A percentile compares a stretch with the other conserved stretches of the same genome.
Evolutionary conservation across 2,113 vertebrate genomes (phyloP).

Genomic region (Campylomormyrus tamandua): DNA sequence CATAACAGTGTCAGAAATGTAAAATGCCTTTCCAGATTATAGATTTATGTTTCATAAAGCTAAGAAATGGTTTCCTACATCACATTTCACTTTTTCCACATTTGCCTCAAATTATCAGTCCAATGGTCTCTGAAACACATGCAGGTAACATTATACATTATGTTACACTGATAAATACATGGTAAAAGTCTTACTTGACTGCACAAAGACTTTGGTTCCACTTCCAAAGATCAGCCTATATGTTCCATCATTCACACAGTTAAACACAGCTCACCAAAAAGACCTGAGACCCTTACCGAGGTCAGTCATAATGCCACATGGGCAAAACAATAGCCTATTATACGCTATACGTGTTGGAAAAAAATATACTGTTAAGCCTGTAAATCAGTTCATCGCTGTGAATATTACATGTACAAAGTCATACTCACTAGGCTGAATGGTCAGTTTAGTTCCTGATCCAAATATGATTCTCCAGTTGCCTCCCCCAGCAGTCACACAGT

Average conservation of each 20-base stretch:
- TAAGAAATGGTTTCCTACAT: not conserved
- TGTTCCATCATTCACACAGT: constrained; percentile 25
- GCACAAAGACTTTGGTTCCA: constrained; percentile 24
- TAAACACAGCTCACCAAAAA: not conserved
- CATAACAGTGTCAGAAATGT: not conserved
- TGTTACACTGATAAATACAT: not conserved
- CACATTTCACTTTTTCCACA: not conserved
- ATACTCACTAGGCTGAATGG: constrained; percentile 24
- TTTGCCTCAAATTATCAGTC: constrained; percentile 15
- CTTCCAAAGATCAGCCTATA: constrained; percentile 31
- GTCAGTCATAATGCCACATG: not conserved
- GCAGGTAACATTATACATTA: not conserved
- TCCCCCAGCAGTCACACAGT: not conserved
- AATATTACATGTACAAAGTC: not conserved
- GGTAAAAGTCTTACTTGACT: constrained; percentile 33
- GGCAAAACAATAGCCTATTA: not conserved
- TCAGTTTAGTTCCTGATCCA: constrained; percentile 23
- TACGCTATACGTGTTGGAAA: not conserved
- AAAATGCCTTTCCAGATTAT: not conserved
- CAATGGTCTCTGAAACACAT: not conserved
- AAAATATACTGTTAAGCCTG: too few relatives aligned
- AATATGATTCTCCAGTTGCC: constrained; percentile 14
- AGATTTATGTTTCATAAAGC: constrained; percentile 6
- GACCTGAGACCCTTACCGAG: not conserved
- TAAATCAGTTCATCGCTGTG: not conserved